Evolutionary conservation across 2,888 invertebrate species (phyloP), one percentile per base, ranked within the genome.

Genomic region (Buathra laborator): DNA sequence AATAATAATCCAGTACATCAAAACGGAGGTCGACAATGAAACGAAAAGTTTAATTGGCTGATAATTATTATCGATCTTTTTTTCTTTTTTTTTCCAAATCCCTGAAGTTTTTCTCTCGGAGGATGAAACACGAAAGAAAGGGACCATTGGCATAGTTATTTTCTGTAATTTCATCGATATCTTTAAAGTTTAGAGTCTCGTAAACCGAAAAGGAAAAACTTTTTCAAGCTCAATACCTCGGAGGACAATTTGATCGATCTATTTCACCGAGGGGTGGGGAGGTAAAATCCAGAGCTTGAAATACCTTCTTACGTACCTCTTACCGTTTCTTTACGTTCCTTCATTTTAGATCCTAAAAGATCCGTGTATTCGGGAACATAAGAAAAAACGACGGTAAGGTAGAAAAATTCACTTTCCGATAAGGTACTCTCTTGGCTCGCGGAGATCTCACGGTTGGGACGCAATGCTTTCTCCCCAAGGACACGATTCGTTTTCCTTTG

Each of bases 401-500:
- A 71, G 71, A 74, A 75, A 37, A 84, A 81, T 86, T 85, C 83
- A 80, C 80, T 82, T 84, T 83, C 78, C 75, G 72, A 78, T 85
- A 85, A 80, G 82, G 77, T 80, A 37, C 37, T 75, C 51, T 51
- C 19, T 51, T 46, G 19, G 53, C 53, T 66, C 76, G 76, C 70
- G 44, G 10, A n/a, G 48, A 76, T 71, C 37, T 76, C 37, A 37
- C 37, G 37, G 48, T 51, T 67, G 14, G 51, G 24, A 19, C 44
- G 64, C 53, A 19, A 37, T 80, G 59, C 44, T 59, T 44, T 32
- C 44, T 81, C 84, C 81, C 84, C 9, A 29, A 59, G 81, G 81
- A 85, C 74, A 72, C 81, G 77, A 85, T 84, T 83, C 75, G 24
- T 87, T 87, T 71, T 84, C 70, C 80, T 86, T 70, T 71, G 75